Conservation (phyloP, 2,888 invertebrate genomes). For the Ischnura elegans region DNA sequence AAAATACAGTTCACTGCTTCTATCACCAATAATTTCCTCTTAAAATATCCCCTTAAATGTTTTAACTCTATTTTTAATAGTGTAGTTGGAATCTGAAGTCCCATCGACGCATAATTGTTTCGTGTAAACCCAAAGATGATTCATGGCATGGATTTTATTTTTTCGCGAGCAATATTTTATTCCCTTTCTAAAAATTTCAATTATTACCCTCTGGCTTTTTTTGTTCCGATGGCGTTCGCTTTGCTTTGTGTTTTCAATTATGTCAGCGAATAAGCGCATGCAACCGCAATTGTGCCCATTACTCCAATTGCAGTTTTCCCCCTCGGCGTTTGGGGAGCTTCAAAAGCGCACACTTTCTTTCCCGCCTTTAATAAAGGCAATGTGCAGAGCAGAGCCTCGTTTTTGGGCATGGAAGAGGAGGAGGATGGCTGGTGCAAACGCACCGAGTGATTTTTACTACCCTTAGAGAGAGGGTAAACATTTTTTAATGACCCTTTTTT, state of each 20-base stretch:
- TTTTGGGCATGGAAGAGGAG: neutral
- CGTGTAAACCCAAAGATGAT: neutral
- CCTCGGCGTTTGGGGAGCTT: neutral
- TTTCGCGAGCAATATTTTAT: neutral
- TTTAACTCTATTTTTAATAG: too few relatives aligned
- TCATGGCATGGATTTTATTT: neutral
- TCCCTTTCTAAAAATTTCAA: neutral
- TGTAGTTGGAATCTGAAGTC: neutral
- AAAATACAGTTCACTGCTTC: too few relatives aligned
- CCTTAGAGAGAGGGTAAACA: neutral
- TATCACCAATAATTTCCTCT: too few relatives aligned
- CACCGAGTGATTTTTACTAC: neutral
- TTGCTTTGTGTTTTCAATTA: neutral
- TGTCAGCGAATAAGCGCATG: neutral
- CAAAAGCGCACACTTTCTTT: neutral
- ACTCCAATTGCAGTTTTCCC: neutral
- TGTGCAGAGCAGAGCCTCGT: neutral
- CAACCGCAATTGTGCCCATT: neutral
- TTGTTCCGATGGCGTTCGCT: neutral
- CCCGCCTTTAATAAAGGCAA: conserved; percentile 17
- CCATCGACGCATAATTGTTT: neutral
- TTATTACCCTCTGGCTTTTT: neutral
- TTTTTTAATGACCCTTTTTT: neutral
- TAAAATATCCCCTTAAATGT: too few relatives aligned
- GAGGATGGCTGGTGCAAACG: neutral